These are phyloP conservation scores for Aphis gossypii DNA, from an alignment of 1,140 invertebrate species.

Conservation along the genomic window DNA sequence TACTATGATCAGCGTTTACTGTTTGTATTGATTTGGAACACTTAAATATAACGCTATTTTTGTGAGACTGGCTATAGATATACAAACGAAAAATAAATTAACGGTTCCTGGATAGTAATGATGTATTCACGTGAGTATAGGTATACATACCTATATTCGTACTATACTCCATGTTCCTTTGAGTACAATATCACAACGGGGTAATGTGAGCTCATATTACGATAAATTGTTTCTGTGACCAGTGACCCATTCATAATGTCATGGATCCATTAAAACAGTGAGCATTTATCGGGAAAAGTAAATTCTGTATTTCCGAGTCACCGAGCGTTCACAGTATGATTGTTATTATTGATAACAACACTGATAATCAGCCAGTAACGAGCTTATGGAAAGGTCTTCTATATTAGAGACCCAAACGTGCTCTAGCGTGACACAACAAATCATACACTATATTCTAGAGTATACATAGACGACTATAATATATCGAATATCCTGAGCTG, in stretches of 20 bases:
- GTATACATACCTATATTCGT: neutral
- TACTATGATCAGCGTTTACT: neutral
- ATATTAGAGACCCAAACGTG: neutral
- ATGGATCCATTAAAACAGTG: neutral
- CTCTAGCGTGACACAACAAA: conserved; percentile 1
- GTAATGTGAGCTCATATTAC: neutral
- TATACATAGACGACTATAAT: neutral
- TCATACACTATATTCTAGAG: neutral
- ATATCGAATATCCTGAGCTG: neutral
- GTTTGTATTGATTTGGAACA: neutral
- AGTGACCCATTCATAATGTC: conserved; percentile 10
- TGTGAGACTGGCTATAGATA: neutral
- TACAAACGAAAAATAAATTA: neutral
- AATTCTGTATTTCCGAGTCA: neutral
- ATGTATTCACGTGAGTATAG: neutral
- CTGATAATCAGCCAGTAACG: neutral
- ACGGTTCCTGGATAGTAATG: neutral
- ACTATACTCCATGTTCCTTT: neutral
- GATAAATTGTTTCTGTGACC: conserved; percentile 16
- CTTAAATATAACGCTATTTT: neutral
- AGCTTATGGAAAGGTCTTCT: neutral
- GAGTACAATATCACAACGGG: neutral
- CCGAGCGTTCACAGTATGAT: neutral
- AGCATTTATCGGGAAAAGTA: neutral
- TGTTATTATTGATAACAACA: conserved; percentile 31